phyloP scores from a whole-genome alignment of 1,140 invertebrate genomes.

The Heliconius hermathena region DNA sequence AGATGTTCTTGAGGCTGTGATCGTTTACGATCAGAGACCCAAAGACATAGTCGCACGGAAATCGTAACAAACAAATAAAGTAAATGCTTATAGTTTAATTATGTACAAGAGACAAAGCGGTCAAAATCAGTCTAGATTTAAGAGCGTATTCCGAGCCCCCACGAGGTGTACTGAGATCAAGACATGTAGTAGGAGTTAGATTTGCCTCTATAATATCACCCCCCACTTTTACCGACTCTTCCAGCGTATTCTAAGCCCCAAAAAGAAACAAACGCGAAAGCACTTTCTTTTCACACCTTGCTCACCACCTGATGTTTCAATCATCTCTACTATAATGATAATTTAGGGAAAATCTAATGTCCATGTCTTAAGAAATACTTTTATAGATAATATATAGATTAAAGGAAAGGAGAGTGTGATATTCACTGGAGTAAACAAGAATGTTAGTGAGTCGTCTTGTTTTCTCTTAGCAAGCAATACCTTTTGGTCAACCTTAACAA shows the following conservation, averaged over 20 bases:
- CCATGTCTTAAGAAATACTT: not conserved
- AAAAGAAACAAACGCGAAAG: not conserved
- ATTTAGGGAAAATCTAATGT: not conserved
- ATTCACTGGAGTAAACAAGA: conserved; percentile 7
- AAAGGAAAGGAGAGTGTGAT: conserved; percentile 6
- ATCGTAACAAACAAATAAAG: not conserved
- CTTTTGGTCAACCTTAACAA: not conserved
- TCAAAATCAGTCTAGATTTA: conserved; percentile 4
- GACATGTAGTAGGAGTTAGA: not conserved
- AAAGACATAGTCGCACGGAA: not conserved
- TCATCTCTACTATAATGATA: not conserved
- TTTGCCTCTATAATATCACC: not conserved
- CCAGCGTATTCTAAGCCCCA: not conserved
- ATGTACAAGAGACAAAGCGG: not conserved
- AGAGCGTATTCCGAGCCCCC: conserved; percentile 1
- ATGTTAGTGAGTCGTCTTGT: conserved; percentile 5
- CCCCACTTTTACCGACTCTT: not conserved
- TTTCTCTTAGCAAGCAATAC: conserved; percentile 14
- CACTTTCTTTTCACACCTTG: not conserved
- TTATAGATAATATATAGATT: not conserved
- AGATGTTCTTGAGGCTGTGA: not conserved
- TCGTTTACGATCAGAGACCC: conserved; percentile 4
- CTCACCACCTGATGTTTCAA: not conserved
- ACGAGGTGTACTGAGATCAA: not conserved
- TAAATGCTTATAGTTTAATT: conserved; percentile 13